phyloP scores from a whole-genome alignment of 2,888 invertebrate species.

The Tinea pellionella region DNA sequence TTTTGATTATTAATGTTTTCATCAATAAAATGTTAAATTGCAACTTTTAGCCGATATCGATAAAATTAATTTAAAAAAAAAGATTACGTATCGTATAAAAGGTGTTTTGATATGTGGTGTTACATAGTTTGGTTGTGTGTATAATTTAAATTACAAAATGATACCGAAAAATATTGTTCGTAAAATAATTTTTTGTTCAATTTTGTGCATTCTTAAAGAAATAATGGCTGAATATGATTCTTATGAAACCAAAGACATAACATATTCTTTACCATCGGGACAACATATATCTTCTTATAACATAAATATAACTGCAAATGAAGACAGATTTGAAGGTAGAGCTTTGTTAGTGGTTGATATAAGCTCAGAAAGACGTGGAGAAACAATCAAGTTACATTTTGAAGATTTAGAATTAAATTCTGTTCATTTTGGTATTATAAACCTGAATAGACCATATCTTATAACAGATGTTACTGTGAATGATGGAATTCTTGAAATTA shows the following conservation, averaged over 20 bases:
- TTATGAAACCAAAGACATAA: background rate
- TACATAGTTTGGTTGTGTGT: background rate
- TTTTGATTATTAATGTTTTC: too few species aligned
- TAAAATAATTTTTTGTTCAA: background rate
- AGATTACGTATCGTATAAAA: background rate
- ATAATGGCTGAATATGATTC: too few species aligned
- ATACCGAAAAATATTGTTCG: background rate
- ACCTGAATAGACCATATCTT: conserved; percentile 22
- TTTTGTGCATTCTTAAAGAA: too few species aligned
- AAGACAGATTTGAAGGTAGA: conserved; percentile 31
- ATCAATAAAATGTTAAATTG: too few species aligned
- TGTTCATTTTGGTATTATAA: conserved; percentile 28
- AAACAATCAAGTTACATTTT: conserved; percentile 27
- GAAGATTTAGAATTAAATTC: conserved; percentile 26
- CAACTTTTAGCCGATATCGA: background rate
- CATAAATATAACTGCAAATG: conserved; percentile 29
- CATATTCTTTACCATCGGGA: conserved; percentile 25
- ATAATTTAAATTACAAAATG: background rate
- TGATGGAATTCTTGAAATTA: conserved; percentile 28
- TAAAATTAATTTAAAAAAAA: background rate
- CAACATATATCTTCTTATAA: conserved; percentile 30
- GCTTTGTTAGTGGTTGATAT: conserved; percentile 28
- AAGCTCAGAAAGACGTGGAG: conserved; percentile 24
- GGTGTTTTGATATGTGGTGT: background rate
- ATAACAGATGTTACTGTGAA: conserved; percentile 21